Conservation (phyloP, 2,797 vertebrate species). For the Brachyalestes nurse region DNA sequence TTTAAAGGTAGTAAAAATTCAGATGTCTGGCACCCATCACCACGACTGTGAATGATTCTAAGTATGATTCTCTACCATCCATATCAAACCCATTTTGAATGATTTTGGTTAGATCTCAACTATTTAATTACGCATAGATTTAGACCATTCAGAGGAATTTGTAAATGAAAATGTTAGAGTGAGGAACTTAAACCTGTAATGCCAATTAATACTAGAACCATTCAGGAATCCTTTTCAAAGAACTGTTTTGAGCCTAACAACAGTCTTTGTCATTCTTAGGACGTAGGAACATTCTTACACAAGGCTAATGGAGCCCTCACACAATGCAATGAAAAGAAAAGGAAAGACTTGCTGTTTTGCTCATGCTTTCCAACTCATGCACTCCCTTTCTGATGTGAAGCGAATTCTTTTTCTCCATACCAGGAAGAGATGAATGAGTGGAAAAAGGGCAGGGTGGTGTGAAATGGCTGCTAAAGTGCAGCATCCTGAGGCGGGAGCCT, state of each 20-base stretch:
- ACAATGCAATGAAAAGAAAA: constrained; percentile 23
- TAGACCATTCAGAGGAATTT: too few species aligned
- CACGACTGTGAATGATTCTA: too few species aligned
- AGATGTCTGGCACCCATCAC: too few species aligned
- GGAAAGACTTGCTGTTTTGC: constrained; percentile 8
- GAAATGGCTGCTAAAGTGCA: background rate
- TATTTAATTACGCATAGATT: too few species aligned
- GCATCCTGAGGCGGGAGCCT: background rate
- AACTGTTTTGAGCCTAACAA: background rate
- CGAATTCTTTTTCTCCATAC: constrained; percentile 13
- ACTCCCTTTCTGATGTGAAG: background rate
- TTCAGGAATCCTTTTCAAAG: background rate
- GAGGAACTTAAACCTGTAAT: too few species aligned
- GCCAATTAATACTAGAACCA: too few species aligned
- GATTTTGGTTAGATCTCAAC: too few species aligned
- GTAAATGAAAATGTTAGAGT: too few species aligned
- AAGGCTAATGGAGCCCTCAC: constrained; percentile 42
- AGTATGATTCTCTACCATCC: too few species aligned
- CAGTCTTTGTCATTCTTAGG: background rate
- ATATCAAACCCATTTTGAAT: too few species aligned
- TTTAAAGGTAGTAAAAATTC: too few species aligned
- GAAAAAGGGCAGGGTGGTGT: constrained; percentile 38
- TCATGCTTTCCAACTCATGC: background rate
- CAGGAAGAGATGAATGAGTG: constrained; percentile 8
- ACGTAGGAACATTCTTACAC: background rate